Percentiles rank a stretch among this genome's conserved stretches.
phyloP scores from a whole-genome alignment of 2,797 vertebrate species.

The Vultur gryphus region DNA sequence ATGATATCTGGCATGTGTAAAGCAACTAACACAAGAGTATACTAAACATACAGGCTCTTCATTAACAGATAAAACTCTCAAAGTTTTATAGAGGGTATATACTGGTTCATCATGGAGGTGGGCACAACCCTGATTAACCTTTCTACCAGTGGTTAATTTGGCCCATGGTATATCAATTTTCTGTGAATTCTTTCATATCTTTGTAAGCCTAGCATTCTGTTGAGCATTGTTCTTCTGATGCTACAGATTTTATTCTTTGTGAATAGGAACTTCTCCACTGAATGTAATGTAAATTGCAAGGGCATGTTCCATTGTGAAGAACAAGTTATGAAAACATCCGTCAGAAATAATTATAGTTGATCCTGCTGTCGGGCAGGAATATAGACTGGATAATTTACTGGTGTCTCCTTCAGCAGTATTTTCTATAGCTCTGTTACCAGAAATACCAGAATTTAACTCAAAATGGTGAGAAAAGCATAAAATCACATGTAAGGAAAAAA shows the following conservation, averaged over 20 bases:
- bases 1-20: not conserved
- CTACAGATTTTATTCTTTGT: not conserved
- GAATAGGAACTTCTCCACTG: not conserved
- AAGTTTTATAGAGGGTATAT: not conserved
- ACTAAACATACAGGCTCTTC: not conserved
- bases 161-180: not conserved
- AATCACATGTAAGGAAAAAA: not conserved
- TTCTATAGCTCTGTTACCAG: not conserved
- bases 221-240: not conserved
- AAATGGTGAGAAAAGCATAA: not conserved
- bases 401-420: not conserved
- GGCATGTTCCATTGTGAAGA: not conserved
- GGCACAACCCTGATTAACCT: not conserved
- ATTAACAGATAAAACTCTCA: not conserved
- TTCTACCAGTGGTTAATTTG: not conserved
- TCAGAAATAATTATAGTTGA: slow-evolving; percentile 13
- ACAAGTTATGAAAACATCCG: not conserved
- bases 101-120: not conserved
- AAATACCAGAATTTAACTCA: not conserved
- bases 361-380: not conserved
- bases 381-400: not conserved
- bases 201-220: not conserved
- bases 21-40: not conserved
- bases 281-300: not conserved
- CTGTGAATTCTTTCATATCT: not conserved